Evolutionary conservation across 2,888 invertebrate genomes (phyloP).

Genomic region (Neoascia interrupta): DNA sequence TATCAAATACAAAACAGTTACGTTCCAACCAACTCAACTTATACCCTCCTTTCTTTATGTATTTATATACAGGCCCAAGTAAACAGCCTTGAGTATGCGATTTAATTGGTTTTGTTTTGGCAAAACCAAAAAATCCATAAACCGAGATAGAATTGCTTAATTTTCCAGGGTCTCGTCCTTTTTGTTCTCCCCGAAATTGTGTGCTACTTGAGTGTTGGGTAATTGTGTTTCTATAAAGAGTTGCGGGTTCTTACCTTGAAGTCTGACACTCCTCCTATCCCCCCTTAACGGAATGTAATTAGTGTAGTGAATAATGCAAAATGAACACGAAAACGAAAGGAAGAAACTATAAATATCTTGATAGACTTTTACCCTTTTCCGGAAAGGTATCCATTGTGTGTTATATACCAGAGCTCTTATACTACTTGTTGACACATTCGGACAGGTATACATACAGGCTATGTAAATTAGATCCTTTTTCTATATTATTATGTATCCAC

Average conservation of each 20-base stretch:
- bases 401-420: not conserved
- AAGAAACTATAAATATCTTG: constrained; percentile 54
- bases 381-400: not conserved
- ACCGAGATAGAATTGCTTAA: constrained; percentile 24
- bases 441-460: constrained; percentile 34
- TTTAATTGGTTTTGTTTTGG: constrained; percentile 10
- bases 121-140: constrained; percentile 18
- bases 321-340: constrained; percentile 34
- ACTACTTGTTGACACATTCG: constrained; percentile 66
- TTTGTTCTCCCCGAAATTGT: constrained; percentile 5
- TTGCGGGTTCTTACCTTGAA: no score
- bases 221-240: no score
- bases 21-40: no score
- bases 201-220: not conserved
- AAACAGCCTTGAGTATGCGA: constrained; percentile 25
- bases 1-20: constrained; percentile 37
- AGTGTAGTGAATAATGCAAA: constrained; percentile 56
- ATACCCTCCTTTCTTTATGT: no score
- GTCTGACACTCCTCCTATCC: no score
- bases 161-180: constrained; percentile 3
- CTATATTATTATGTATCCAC: not conserved
- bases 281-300: no score
- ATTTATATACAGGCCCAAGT: no score
- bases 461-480: constrained; percentile 43
- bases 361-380: not conserved